Conservation (phyloP, 2,888 invertebrate genomes). For the Drosophila niveifrons region DNA sequence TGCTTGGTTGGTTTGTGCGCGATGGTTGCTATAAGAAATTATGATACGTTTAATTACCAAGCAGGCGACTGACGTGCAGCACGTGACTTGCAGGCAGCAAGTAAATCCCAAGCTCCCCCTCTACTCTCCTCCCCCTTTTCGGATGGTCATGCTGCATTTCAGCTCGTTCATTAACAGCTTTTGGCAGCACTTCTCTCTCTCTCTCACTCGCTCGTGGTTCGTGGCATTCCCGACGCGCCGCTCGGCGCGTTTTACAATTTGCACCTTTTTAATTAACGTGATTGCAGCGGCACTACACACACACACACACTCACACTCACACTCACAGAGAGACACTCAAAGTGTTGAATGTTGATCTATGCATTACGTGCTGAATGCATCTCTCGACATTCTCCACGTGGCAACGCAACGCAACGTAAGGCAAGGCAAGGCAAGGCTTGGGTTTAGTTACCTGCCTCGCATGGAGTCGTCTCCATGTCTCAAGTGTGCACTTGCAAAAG, state of each 20-base stretch:
- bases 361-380: slow-evolving; percentile 81
- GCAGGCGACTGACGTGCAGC: slow-evolving; percentile 64
- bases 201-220: slow-evolving; percentile 27
- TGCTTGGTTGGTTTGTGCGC: background rate
- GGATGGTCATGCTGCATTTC: slow-evolving; percentile 46
- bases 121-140: background rate
- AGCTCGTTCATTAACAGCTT: slow-evolving; percentile 82
- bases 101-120: background rate
- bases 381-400: slow-evolving; percentile 52
- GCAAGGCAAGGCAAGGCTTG: slow-evolving; percentile 15
- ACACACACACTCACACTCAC: slow-evolving; percentile 31
- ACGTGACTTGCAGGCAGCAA: slow-evolving; percentile 68
- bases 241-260: slow-evolving; percentile 81
- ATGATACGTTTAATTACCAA: slow-evolving; percentile 79
- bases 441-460: slow-evolving; percentile 28
- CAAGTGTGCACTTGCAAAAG: slow-evolving; percentile 76
- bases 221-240: slow-evolving; percentile 67
- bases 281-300: slow-evolving; percentile 74
- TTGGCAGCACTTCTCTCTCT: slow-evolving; percentile 70
- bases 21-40: slow-evolving; percentile 64
- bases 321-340: slow-evolving; percentile 11
- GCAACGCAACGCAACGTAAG: background rate
- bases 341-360: slow-evolving; percentile 73
- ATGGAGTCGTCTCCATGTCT: slow-evolving; percentile 63
- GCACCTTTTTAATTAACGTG: slow-evolving; percentile 84